These are phyloP conservation scores for Kryptolebias marmoratus DNA, from an alignment of 2,113 vertebrate genomes.

Conservation along the genomic window DNA sequence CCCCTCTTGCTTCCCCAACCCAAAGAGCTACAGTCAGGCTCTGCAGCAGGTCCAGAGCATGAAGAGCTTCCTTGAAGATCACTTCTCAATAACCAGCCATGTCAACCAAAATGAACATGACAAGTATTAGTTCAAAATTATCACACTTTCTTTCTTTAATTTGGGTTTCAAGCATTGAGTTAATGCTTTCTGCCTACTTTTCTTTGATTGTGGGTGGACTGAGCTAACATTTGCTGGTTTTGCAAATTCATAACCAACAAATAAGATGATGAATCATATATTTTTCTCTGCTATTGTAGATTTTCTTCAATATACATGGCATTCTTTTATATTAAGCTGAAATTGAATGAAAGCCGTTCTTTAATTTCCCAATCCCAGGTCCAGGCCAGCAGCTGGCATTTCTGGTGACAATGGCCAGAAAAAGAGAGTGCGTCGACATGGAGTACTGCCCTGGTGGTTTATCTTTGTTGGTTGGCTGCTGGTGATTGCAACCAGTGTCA, in stretches of 20 bases:
- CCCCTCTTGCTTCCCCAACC: slow-evolving; percentile 72
- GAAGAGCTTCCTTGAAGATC: slow-evolving; percentile 79
- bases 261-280: no score
- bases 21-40: slow-evolving; percentile 79
- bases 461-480: slow-evolving; percentile 89
- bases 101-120: slow-evolving; percentile 30
- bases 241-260: no score
- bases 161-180: neutral
- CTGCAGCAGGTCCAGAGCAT: slow-evolving; percentile 84
- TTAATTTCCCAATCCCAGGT: slow-evolving; percentile 11
- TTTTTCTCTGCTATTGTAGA: no score
- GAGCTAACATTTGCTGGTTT: no score
- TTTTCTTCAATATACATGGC: neutral
- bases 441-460: slow-evolving; percentile 91
- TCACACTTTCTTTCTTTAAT: neutral
- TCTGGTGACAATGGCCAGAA: slow-evolving; percentile 27
- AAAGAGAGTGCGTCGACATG: slow-evolving; percentile 59
- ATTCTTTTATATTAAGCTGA: neutral
- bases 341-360: neutral
- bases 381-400: slow-evolving; percentile 25
- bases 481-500: slow-evolving; percentile 81
- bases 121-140: slow-evolving; percentile 25
- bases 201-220: no score
- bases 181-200: no score
- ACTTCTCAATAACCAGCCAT: slow-evolving; percentile 36